Evolutionary conservation across 2,888 invertebrate species (phyloP), one percentile per base, ranked within the genome.

Genomic region (Oligia strigilis): DNA sequence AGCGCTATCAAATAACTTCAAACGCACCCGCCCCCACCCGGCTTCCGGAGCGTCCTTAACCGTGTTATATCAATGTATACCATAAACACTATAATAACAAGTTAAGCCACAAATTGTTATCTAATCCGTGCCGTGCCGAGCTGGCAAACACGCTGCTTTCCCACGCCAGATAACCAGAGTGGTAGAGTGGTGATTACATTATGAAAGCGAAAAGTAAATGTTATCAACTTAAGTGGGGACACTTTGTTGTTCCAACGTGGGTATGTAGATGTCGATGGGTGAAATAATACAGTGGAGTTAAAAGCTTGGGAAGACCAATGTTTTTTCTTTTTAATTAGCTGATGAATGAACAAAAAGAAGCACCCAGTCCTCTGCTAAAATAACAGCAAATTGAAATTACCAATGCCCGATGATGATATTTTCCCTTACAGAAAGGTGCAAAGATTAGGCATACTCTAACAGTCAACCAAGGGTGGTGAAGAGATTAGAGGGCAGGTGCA

Each of bases 111-210:
- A 82, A 82, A 86, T 83, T 78, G 81, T 93, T 92, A 94, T 94
- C 94, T 94, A 91, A 94, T 92, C 94, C 85, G 65, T 73, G 77
- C 94, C 85, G 65, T 73, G 77, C 73, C 72, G 81, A 75, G 80
- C 81, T 71, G 67, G 76, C 88, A 92, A 92, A 91, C 91, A 90
- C 78, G 87, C 84, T 89, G 88, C 91, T 91, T 94, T 95, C 95
- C 94, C 95, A 94, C 94, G 94, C 77, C 71, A 83, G 93, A 94
- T 94, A 93, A 91, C 86, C 81, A 75, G 87, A 93, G 93, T 93
- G 94, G 89, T 89, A 78, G 81, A 87, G 90, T 93, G 87, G 77
- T 89, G 85, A 89, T 92, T 93, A 92, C 90, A 90, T 86, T 86
- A 85, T 89, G 87, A 85, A 87, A 86, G 87, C 81, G 86, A 81